These are phyloP conservation scores for pig (Sus scrofa) DNA, from an alignment of 2,113 vertebrate species.

Conservation along the genomic window T2T-Sscrofa CM000821.6:60966501-60967000, in stretches of 20 bases:
- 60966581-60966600: not conserved
- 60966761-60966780: not conserved
- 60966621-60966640: not conserved
- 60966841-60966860: not conserved
- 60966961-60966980: not conserved
- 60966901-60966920: conserved; percentile 14
- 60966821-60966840: not conserved
- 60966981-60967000: not conserved
- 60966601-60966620: not conserved
- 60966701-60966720: not conserved
- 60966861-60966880: conserved; percentile 1
- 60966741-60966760: no score
- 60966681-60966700: not conserved
- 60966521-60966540: not conserved
- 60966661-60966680: conserved; percentile 7
- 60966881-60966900: not conserved
- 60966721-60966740: not conserved
- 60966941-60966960: not conserved
- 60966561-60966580: not conserved
- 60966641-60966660: not conserved
- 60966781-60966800: not conserved
- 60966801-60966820: not conserved
- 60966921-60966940: not conserved
- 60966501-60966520: not conserved
- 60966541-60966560: not conserved